Evolutionary conservation across 2,797 vertebrate species (phyloP), one percentile per base, ranked within the genome.

Genomic region (Acanthopagrus latus): DNA sequence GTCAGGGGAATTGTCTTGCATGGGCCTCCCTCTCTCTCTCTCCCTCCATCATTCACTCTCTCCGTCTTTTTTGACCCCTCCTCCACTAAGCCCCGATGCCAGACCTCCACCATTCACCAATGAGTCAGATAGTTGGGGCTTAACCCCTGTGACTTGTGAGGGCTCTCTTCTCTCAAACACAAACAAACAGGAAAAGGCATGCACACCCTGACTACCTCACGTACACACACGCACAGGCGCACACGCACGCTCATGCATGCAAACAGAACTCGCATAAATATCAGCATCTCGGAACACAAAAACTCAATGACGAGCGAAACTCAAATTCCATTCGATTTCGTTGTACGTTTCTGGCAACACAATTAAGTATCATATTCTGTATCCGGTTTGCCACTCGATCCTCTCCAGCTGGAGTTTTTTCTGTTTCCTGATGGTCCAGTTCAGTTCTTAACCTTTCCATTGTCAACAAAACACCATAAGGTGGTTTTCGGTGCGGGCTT

Each of bases 1-100:
- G 86, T 91, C 88, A 51, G 80, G 90, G 91, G 90, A 93, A 94
- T 92, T 93, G 92, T 93, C 90, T 85, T 84, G 84, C 80, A 72
- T 86, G 87, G 87, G 87, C 82, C 86, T 82, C 84, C 71, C 77
- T 75, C 83, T 83, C 81, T n/a, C n/a, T 68, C 83, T 79, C 83
- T 84, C 84, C 74, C 81, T 76, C 84, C 82, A 85, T 89, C 89
- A 91, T 91, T 92, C 90, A 89, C 85, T 85, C 83, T 58, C 85
- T 83, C 81, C 62, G 25, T 81, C 66, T 65, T 70, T 70, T 91
- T 69, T 80, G 74, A 80, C 87, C 91, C 91, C 87, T 89, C 76
- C 88, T 93, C 88, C 86, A 82, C 88, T 79, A 82, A 85, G 81
- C 80, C 67, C 76, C n/a, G 23, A 80, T 84, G 88, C 65, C 80